Conservation (phyloP, 2,797 vertebrate genomes). For the Alectoris magna region DNA sequence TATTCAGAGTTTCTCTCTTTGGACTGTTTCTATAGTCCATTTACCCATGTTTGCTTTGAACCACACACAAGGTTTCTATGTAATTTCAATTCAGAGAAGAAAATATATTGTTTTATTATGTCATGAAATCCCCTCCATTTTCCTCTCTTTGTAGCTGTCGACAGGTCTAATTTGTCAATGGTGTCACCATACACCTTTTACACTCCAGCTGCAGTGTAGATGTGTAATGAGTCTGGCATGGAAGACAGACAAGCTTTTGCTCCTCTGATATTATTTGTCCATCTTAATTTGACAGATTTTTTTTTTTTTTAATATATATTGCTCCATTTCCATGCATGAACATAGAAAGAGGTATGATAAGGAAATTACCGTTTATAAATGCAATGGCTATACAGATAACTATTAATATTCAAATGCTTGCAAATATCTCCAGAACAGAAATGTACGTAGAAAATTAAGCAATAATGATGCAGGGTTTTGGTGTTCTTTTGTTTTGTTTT, state of each 20-base stretch:
- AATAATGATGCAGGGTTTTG: not conserved
- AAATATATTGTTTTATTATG: not conserved
- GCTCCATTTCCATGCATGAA: not conserved
- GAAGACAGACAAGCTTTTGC: not conserved
- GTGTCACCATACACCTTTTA: not conserved
- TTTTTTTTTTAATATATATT: not conserved
- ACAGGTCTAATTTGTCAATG: constrained; percentile 23
- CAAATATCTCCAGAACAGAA: not conserved
- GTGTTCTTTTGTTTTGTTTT: no score
- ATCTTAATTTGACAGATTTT: not conserved
- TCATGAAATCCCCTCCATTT: not conserved
- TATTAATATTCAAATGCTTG: not conserved
- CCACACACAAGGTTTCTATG: not conserved
- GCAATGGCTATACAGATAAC: not conserved
- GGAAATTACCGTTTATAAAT: not conserved
- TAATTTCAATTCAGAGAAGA: not conserved
- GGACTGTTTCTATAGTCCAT: not conserved
- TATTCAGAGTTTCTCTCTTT: not conserved
- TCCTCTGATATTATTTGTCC: not conserved
- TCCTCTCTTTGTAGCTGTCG: constrained; percentile 2
- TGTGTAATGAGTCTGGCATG: not conserved
- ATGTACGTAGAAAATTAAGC: not conserved
- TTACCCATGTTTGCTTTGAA: constrained; percentile 16
- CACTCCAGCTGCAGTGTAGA: not conserved
- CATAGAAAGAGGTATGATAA: not conserved